A percentile compares a stretch with the other conserved stretches of the same genome.
phyloP scores from a whole-genome alignment of 2,797 vertebrate species.

The Streptopelia turtur region DNA sequence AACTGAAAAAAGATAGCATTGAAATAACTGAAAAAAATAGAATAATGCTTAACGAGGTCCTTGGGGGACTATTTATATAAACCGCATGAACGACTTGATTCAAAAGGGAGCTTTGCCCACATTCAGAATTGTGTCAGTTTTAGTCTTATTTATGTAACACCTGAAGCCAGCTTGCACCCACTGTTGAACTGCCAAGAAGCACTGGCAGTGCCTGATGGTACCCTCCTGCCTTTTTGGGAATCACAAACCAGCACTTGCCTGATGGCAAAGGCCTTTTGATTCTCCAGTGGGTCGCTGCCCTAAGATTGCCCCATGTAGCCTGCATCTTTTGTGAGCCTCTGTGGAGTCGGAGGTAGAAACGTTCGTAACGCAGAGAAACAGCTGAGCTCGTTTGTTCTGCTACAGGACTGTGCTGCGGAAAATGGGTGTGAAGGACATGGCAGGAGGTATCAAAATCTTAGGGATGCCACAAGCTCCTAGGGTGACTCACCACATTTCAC shows the following conservation, averaged over 20 bases:
- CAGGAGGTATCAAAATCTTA: neutral
- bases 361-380: neutral
- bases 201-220: neutral
- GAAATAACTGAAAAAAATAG: neutral
- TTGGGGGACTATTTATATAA: neutral
- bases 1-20: neutral
- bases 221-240: neutral
- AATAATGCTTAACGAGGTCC: neutral
- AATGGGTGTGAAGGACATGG: neutral
- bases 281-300: fast-evolving
- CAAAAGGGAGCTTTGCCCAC: neutral
- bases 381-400: neutral
- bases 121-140: neutral
- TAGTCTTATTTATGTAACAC: neutral
- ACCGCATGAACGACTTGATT: neutral
- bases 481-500: neutral
- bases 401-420: fast-evolving
- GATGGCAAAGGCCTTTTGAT: neutral
- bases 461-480: neutral
- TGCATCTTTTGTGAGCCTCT: neutral
- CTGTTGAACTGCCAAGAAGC: neutral
- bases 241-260: neutral
- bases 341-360: neutral
- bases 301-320: fast-evolving
- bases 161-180: neutral